These are phyloP conservation scores for Nerophis ophidion DNA, from an alignment of 2,113 vertebrate species.

Conservation along the genomic window DNA sequence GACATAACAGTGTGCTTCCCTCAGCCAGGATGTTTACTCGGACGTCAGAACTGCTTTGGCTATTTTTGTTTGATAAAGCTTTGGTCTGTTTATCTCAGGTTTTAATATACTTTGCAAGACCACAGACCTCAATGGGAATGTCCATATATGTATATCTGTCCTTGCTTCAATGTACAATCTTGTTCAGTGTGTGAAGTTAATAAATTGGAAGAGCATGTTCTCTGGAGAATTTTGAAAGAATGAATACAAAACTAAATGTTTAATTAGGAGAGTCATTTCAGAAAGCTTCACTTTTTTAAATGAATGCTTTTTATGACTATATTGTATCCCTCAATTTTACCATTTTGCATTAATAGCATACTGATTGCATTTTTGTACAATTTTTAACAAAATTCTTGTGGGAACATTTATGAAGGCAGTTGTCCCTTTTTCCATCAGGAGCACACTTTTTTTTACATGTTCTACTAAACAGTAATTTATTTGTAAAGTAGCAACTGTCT, in stretches of 20 bases:
- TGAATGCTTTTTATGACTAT: background rate
- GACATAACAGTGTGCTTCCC: conserved; percentile 22
- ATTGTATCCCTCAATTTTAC: background rate
- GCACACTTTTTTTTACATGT: conserved; percentile 48
- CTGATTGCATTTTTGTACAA: background rate
- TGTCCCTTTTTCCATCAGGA: conserved; percentile 46
- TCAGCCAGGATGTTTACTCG: conserved; percentile 24
- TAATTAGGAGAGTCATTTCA: background rate
- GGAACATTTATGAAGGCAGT: conserved; percentile 45
- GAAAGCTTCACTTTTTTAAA: background rate
- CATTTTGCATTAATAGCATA: background rate
- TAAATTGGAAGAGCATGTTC: background rate
- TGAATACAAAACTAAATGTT: background rate
- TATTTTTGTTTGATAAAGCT: conserved; percentile 45
- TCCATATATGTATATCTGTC: conserved; percentile 48
- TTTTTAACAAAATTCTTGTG: background rate
- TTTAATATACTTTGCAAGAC: conserved; percentile 56
- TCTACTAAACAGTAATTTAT: conserved; percentile 64
- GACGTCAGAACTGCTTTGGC: conserved; percentile 30
- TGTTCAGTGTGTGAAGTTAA: conserved; percentile 18
- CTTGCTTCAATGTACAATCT: conserved; percentile 48
- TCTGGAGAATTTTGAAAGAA: background rate
- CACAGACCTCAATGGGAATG: conserved; percentile 50
- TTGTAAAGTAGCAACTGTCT: conserved; percentile 61
- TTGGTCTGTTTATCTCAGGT: conserved; percentile 65